Percentiles rank a stretch among this genome's conserved stretches.
Evolutionary conservation across 1,140 invertebrate genomes (phyloP).

Genomic region (Hetaerina americana): DNA sequence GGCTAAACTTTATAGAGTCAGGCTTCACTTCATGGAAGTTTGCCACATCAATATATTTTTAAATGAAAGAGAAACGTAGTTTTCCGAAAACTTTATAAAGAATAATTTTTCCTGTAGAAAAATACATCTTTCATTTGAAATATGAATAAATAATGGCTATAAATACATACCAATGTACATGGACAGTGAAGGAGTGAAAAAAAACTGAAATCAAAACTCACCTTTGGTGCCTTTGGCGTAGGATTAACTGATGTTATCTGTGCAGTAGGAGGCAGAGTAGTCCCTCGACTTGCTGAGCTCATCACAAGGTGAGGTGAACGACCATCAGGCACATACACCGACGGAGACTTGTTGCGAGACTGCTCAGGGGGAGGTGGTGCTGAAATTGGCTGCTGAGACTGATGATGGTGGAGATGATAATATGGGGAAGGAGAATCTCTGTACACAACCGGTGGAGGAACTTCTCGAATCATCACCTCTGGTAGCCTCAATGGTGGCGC

Average conservation of each 20-base stretch:
- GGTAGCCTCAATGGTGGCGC: not conserved
- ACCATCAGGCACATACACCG: conserved; percentile 31
- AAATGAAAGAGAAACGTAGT: no score
- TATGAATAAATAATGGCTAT: no score
- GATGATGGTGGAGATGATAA: conserved; percentile 34
- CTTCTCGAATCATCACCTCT: not conserved
- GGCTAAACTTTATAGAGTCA: no score
- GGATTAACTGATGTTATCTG: conserved; percentile 20
- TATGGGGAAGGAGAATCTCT: not conserved
- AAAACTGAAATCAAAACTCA: no score
- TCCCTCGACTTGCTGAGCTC: not conserved
- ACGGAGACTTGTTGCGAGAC: conserved; percentile 23
- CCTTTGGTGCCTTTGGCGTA: conserved; percentile 38
- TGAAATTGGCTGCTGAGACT: conserved; percentile 34
- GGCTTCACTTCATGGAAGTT: no score
- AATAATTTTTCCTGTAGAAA: no score
- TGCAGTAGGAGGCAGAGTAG: conserved; percentile 18
- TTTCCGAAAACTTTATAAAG: no score
- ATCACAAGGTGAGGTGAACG: conserved; percentile 16
- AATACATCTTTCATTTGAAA: no score
- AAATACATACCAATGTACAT: no score
- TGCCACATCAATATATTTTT: no score
- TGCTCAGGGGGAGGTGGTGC: conserved; percentile 27
- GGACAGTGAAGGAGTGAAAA: no score
- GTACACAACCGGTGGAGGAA: not conserved